Base-by-base conservation (phyloP, 2,888 invertebrate species). In the Pollenia angustigena region DNA sequence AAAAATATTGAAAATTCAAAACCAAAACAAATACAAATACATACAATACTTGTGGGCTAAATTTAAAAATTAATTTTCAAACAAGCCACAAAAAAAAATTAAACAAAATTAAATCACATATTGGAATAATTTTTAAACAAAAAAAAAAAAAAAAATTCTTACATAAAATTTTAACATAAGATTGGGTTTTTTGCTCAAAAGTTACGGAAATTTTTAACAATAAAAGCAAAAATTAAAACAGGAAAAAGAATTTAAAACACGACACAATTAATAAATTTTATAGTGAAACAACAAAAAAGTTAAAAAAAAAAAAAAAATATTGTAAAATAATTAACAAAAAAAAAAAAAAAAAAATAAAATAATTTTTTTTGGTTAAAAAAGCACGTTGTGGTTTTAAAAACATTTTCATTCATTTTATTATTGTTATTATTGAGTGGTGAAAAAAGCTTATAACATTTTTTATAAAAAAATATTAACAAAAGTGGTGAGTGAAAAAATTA, bases 321-420 rank as follows among this genome's bases (percentile, higher is more conserved):
- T 10, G 54, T 42, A 60, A 2, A 62, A 52, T 80, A 58, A 60
- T n/a, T 4, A 60, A 60, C 44, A 9, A 52, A 66, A 54, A 12
- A 23, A n/a, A n/a, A n/a, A n/a, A n/a, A n/a, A n/a, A n/a, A n/a
- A n/a, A n/a, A n/a, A n/a, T n/a, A n/a, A 12, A 14, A 14, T 0
- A 44, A 32, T 32, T 32, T 32, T 14, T 42, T 48, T 54, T 16
- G 44, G 14, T 52, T 71, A 3, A 62, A 16, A 69, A 60, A 82
- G 60, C 69, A 76, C 68, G 69, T 81, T 62, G 75, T 69, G 68
- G 50, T 75, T 64, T 71, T 11, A 44, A 32, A 32, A 79, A 71
- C 42, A 80, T 50, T 60, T 81, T 66, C 58, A 74, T 81, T 75
- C 69, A 69, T 76, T 62, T 14, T 58, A 71, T 71, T 54, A 54